phyloP scores from a whole-genome alignment of 2,888 invertebrate species.

The Therioaphis trifolii region DNA sequence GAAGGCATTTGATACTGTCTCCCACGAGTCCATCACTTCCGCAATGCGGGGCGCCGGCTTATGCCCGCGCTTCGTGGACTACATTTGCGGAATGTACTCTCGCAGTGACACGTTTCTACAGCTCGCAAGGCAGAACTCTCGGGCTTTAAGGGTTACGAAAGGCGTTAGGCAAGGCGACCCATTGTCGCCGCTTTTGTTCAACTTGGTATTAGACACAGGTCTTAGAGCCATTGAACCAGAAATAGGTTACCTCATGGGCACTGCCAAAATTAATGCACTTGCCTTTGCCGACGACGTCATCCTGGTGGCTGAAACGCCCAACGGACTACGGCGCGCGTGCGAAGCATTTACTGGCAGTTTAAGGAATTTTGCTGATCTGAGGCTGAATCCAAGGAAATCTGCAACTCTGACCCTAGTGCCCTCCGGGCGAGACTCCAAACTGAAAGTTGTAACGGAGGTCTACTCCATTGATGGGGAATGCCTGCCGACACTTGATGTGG shows the following conservation, averaged over 20 bases:
- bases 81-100: neutral
- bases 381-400: no score
- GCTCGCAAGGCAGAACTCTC: neutral
- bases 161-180: constrained; percentile 26
- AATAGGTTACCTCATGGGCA: neutral
- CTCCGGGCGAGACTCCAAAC: no score
- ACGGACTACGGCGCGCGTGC: no score
- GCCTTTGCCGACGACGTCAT: constrained; percentile 4
- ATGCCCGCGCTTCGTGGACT: neutral
- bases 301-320: no score
- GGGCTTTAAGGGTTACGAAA: neutral
- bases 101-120: neutral
- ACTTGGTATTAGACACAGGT: neutral
- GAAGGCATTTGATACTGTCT: constrained; percentile 11
- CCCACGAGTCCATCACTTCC: neutral
- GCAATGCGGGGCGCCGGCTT: neutral
- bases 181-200: neutral
- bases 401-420: no score
- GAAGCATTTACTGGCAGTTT: no score
- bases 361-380: no score
- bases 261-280: neutral
- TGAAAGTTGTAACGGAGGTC: no score
- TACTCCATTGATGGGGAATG: no score
- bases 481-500: no score
- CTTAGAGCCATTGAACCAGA: neutral